Evolutionary conservation across 2,113 vertebrate genomes (phyloP).

Genomic region (Dicaeum eximium): DNA sequence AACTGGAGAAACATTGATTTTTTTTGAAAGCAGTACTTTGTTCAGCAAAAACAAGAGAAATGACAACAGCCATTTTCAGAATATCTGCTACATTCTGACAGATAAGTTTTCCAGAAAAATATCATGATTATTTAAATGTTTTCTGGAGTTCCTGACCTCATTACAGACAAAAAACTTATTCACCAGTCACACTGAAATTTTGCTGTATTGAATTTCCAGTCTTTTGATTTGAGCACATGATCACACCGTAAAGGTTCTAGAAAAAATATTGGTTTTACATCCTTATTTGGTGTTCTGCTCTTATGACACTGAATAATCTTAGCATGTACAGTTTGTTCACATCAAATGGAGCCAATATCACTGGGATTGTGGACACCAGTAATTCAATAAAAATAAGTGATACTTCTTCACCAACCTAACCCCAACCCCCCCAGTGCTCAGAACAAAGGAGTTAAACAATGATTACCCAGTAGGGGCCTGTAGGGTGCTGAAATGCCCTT

Average conservation of each 20-base stretch:
- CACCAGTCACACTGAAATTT: not conserved
- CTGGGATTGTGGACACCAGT: not conserved
- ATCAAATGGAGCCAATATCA: not conserved
- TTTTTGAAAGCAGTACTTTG: not conserved
- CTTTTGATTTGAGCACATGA: not conserved
- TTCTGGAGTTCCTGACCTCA: not conserved
- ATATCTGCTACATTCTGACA: not conserved
- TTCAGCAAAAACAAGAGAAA: not conserved
- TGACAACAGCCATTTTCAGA: not conserved
- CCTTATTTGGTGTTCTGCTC: not conserved
- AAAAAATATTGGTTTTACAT: not conserved
- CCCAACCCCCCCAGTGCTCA: not conserved
- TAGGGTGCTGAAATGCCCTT: not conserved
- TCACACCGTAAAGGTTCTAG: fast-evolving
- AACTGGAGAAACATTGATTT: not conserved
- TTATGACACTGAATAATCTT: not conserved
- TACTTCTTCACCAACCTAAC: not conserved
- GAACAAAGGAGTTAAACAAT: not conserved
- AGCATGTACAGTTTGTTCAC: not conserved
- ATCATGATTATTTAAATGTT: not conserved
- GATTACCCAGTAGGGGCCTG: not conserved
- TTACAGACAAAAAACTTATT: not conserved
- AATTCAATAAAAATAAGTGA: not conserved
- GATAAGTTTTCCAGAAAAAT: not conserved
- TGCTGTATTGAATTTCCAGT: not conserved